Base-by-base conservation (phyloP, 2,888 invertebrate species). In the Bellardia bayeri region DNA sequence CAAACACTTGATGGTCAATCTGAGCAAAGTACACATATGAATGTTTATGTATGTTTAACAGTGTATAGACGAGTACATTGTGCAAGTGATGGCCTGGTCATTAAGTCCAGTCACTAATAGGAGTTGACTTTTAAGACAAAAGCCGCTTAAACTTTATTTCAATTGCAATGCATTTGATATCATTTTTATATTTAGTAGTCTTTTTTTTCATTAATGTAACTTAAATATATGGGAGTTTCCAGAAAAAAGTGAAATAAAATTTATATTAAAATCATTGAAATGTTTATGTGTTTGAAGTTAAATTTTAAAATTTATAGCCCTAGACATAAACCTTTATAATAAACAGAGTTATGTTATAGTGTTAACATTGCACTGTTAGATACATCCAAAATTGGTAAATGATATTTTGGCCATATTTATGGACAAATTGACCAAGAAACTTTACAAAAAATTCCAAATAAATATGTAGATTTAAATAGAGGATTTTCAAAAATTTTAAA, bases 101-200 rank as follows among this genome's bases (percentile, higher is more conserved):
- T 84, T 84, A 82, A 84, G 84, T 72, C 42, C 79, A 84, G 40
- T 58, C 76, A 79, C 72, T 74, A 72, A 79, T 74, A 84, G 49
- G 61, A 84, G 79, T 58, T 84, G 84, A 84, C 72, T 79, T 84
- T 82, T 84, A 79, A 84, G 51, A 84, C 78, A 84, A 84, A 84
- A 84, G 78, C 74, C 72, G 84, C 79, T 84, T 84, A 84, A 74
- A 84, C 33, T 84, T 72, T 72, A 51, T 75, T 81, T 63, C 80
- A 72, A 81, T 76, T 75, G 58, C 49, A 49, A 51, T 75, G 74
- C 68, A 68, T 49, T 75, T 82, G 75, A 69, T 76, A 82, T 76
- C 69, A 82, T 82, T 82, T 76, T 82, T 82, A 82, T 63, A 63
- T 61, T 49, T 56, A 49, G n/a, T n/a, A 68, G n/a, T 68, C 14